These are phyloP conservation scores for Melanotaenia trifasciata DNA, from an alignment of 2,797 vertebrate species.

Conservation along the genomic window DNA sequence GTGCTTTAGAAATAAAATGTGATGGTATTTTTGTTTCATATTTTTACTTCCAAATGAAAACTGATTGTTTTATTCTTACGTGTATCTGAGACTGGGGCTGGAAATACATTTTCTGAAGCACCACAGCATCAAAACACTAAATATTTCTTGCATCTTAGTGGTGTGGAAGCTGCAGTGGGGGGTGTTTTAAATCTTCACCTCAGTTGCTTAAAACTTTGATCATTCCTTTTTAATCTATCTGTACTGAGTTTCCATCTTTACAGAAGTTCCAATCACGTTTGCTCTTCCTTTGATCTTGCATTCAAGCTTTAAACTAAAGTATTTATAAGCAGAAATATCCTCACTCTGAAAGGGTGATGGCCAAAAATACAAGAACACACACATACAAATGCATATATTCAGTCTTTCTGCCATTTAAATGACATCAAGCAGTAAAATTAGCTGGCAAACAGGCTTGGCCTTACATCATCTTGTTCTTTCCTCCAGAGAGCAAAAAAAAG, in stretches of 20 bases:
- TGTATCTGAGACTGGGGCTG: neutral
- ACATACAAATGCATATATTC: conserved; percentile 10
- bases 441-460: conserved; percentile 27
- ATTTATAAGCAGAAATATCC: conserved; percentile 1
- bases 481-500: conserved; percentile 28
- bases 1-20: no score
- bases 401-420: conserved; percentile 36
- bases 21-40: no score
- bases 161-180: neutral
- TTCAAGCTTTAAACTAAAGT: conserved; percentile 12
- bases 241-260: neutral
- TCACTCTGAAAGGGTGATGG: neutral
- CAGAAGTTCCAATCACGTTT: neutral
- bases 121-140: neutral
- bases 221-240: neutral
- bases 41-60: neutral
- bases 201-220: neutral
- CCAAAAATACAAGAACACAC: conserved; percentile 8
- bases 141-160: neutral
- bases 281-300: neutral
- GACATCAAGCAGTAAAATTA: conserved; percentile 48
- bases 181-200: neutral
- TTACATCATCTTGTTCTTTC: conserved; percentile 41
- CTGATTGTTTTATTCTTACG: neutral
- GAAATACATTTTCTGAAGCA: neutral